A percentile compares a stretch with the other conserved stretches of the same genome.
These are phyloP conservation scores for Craniophora ligustri DNA, from an alignment of 2,888 invertebrate genomes.

Conservation along the genomic window DNA sequence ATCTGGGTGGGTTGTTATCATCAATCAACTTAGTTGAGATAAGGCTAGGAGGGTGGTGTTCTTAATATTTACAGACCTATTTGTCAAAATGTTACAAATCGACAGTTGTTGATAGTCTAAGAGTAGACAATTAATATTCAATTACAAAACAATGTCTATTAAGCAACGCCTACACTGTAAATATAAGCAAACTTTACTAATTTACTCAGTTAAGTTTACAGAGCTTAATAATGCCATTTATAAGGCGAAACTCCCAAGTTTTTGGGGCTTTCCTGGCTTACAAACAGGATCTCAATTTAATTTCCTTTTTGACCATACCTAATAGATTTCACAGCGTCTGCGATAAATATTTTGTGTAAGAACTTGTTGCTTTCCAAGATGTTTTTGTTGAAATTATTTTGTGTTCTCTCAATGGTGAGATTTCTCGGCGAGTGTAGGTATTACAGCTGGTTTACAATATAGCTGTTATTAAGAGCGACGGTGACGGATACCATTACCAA, in stretches of 20 bases:
- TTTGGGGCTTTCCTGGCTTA: slow-evolving; percentile 22
- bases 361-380: slow-evolving; percentile 23
- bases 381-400: slow-evolving; percentile 20
- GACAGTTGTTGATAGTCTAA: no score
- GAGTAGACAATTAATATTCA: slow-evolving; percentile 35
- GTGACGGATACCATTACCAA: slow-evolving; percentile 58
- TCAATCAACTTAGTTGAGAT: no score
- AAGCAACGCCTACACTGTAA: slow-evolving; percentile 27
- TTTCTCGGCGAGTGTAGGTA: slow-evolving; percentile 38
- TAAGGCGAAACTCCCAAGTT: slow-evolving; percentile 39
- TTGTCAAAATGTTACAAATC: no score
- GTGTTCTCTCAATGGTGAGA: slow-evolving; percentile 15
- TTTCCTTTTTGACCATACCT: slow-evolving; percentile 32
- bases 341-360: slow-evolving; percentile 2
- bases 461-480: slow-evolving; percentile 46
- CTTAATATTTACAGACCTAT: no score
- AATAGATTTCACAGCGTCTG: slow-evolving; percentile 27
- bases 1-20: no score
- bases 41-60: no score
- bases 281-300: slow-evolving; percentile 42
- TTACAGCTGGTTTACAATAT: slow-evolving; percentile 34
- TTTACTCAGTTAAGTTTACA: slow-evolving; percentile 45
- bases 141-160: slow-evolving; percentile 39
- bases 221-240: slow-evolving; percentile 42
- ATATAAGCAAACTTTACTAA: slow-evolving; percentile 49